Evolutionary conservation across 37 sponge, comb jelly and placozoan genomes (phyloP).

Genomic region (Eunapius fragilis): DNA sequence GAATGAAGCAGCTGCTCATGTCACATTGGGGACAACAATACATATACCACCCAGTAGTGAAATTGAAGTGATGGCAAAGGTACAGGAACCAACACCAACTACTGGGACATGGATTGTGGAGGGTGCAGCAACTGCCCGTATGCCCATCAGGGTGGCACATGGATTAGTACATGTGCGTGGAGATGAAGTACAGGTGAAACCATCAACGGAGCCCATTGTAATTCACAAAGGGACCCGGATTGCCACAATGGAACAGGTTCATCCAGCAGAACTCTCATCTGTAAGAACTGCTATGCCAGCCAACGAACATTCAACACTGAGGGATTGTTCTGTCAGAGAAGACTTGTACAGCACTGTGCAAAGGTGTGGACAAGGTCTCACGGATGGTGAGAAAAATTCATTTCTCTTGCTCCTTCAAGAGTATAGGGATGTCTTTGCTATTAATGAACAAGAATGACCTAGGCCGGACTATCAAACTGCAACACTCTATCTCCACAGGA

Average conservation of each 20-base stretch:
- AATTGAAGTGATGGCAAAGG: too few relatives aligned
- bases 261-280: background rate
- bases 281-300: background rate
- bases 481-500: conserved; percentile 9
- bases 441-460: background rate
- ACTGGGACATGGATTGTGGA: too few relatives aligned
- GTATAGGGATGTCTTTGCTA: background rate
- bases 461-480: conserved; percentile 7
- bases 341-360: too few relatives aligned
- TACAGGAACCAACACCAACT: too few relatives aligned
- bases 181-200: conserved; percentile 8
- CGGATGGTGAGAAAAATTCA: background rate
- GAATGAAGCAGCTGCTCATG: too few relatives aligned
- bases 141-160: background rate
- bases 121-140: background rate
- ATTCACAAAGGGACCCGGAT: conserved; percentile 9
- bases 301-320: background rate
- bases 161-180: background rate
- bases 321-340: background rate
- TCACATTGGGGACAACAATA: too few relatives aligned
- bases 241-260: conserved; percentile 18
- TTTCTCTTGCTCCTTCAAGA: conserved; percentile 7
- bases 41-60: too few relatives aligned
- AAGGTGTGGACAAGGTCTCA: background rate
- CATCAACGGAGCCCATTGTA: background rate